These are phyloP conservation scores for Macquaria ambigua DNA, from an alignment of 2,113 vertebrate genomes.

Conservation along the genomic window DNA sequence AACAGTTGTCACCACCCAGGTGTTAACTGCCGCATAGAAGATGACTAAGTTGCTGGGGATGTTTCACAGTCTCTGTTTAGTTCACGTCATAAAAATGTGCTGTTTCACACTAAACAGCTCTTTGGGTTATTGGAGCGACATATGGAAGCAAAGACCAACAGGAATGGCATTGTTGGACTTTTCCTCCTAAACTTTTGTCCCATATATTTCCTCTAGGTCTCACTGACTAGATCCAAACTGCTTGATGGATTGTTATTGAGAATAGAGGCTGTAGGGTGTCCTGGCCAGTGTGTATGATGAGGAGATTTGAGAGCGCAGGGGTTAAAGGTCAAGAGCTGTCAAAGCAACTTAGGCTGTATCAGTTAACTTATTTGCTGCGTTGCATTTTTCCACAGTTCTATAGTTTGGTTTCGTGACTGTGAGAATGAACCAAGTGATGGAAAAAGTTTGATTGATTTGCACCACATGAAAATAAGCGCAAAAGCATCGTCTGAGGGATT, in stretches of 20 bases:
- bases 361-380: background rate
- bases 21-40: background rate
- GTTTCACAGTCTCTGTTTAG: background rate
- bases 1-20: conserved; percentile 11
- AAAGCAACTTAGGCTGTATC: background rate
- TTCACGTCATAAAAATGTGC: background rate
- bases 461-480: background rate
- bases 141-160: background rate
- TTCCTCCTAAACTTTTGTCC: background rate
- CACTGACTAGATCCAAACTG: background rate
- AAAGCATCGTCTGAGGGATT: background rate
- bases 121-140: background rate
- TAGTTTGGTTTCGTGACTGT: background rate
- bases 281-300: no score
- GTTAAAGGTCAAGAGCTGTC: background rate
- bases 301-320: background rate
- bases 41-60: background rate
- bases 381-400: background rate
- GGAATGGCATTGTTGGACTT: background rate
- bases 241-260: background rate
- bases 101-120: background rate
- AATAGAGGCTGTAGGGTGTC: background rate
- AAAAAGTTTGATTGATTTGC: background rate
- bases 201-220: background rate
- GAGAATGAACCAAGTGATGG: background rate